phyloP scores from a whole-genome alignment of 2,888 invertebrate genomes.

The Leptopilina drosophilae region DNA sequence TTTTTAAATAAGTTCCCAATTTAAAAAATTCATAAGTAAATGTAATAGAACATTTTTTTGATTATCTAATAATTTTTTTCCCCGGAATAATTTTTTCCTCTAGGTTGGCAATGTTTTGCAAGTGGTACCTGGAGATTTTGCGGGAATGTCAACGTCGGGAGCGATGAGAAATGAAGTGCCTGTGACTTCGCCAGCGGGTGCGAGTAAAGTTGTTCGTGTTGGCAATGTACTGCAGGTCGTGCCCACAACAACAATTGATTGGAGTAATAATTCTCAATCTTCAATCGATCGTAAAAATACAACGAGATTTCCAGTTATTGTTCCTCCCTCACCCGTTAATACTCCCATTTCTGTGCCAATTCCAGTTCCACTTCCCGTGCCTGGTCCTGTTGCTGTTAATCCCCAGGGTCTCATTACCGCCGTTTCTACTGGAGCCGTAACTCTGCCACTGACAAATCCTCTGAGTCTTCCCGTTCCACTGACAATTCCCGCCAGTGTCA shows the following conservation, averaged over 20 bases:
- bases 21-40: too few relatives aligned
- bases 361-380: slow-evolving; percentile 49
- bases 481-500: slow-evolving; percentile 50
- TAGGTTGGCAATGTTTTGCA: slow-evolving; percentile 81
- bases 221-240: slow-evolving; percentile 75
- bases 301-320: slow-evolving; percentile 38
- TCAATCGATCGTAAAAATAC: slow-evolving; percentile 17
- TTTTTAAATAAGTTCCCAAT: too few relatives aligned
- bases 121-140: slow-evolving; percentile 79
- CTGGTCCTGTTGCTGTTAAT: slow-evolving; percentile 59
- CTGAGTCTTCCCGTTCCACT: slow-evolving; percentile 60
- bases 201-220: slow-evolving; percentile 72
- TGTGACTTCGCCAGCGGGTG: slow-evolving; percentile 51
- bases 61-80: not conserved
- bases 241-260: slow-evolving; percentile 71
- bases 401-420: not conserved
- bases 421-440: slow-evolving; percentile 52
- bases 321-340: slow-evolving; percentile 22
- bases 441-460: slow-evolving; percentile 60
- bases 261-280: slow-evolving; percentile 58
- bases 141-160: slow-evolving; percentile 46
- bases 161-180: slow-evolving; percentile 45
- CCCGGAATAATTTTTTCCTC: slow-evolving; percentile 49
- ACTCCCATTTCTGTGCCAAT: slow-evolving; percentile 11
- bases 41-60: not conserved